phyloP scores from a whole-genome alignment of 2,113 vertebrate species.

The Dolichallabes microphthalmus region DNA sequence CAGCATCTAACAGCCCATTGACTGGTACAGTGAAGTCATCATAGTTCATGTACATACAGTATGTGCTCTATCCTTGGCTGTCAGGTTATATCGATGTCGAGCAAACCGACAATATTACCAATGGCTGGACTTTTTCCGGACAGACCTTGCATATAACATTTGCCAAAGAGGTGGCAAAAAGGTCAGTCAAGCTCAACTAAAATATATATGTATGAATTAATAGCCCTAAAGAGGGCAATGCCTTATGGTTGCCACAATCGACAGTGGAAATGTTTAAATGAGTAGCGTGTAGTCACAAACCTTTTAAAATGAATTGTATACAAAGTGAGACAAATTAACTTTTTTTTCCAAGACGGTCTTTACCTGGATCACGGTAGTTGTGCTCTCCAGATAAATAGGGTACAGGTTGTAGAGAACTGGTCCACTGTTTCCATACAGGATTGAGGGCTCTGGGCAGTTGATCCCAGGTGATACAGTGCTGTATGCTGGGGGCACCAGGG shows the following conservation, averaged over 20 bases:
- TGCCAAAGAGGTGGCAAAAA: too few species aligned
- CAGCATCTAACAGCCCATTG: too few species aligned
- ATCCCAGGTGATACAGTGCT: slow-evolving; percentile 76
- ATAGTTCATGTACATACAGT: too few species aligned
- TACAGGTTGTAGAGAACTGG: slow-evolving; percentile 66
- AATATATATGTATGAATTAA: not conserved
- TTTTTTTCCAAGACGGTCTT: not conserved
- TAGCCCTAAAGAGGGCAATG: not conserved
- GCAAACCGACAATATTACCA: too few species aligned
- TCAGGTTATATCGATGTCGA: too few species aligned
- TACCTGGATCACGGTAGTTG: slow-evolving; percentile 70
- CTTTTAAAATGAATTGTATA: not conserved
- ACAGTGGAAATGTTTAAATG: not conserved
- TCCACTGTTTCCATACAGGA: slow-evolving; percentile 70
- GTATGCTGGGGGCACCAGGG: slow-evolving; percentile 82
- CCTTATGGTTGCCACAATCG: not conserved
- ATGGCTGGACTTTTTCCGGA: too few species aligned
- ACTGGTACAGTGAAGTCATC: too few species aligned
- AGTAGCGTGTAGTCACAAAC: not conserved
- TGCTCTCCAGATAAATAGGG: slow-evolving; percentile 64
- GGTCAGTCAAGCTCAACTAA: too few species aligned
- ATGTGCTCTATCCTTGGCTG: too few species aligned
- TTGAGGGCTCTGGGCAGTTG: slow-evolving; percentile 64
- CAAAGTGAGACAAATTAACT: not conserved
- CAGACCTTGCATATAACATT: too few species aligned